These are phyloP conservation scores for Agraylea sexmaculata DNA, from an alignment of 1,140 invertebrate genomes.

Conservation along the genomic window DNA sequence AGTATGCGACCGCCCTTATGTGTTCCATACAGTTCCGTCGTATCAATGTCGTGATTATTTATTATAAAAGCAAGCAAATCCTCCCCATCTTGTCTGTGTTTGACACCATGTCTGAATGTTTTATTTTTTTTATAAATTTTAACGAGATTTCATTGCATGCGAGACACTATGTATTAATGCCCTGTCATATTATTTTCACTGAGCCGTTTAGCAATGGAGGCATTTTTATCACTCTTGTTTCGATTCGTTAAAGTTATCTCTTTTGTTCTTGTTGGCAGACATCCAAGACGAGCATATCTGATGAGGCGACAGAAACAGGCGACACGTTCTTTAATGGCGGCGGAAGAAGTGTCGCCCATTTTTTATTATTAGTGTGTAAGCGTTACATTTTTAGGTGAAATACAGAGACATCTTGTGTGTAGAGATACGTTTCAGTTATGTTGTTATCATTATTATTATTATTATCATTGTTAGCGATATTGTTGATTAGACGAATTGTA, in stretches of 20 bases:
- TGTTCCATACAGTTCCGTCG: no score
- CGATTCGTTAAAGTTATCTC: conserved; percentile 18
- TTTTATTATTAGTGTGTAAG: not conserved
- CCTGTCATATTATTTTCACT: conserved; percentile 20
- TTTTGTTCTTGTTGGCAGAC: conserved; percentile 48
- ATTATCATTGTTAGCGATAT: not conserved
- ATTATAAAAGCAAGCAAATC: no score
- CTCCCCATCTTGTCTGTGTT: not conserved
- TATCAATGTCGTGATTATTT: no score
- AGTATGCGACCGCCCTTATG: no score
- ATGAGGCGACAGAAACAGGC: conserved; percentile 15
- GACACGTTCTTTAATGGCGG: not conserved
- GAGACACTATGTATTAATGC: not conserved
- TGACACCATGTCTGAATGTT: conserved; percentile 16
- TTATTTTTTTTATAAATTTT: conserved; percentile 1
- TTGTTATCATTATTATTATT: not conserved
- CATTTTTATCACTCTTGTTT: conserved; percentile 12
- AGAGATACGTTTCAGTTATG: not conserved
- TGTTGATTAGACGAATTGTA: not conserved
- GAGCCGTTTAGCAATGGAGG: conserved; percentile 9
- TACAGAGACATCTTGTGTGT: conserved; percentile 2
- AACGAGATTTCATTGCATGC: not conserved
- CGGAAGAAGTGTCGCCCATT: not conserved
- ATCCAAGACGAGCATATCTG: conserved; percentile 49
- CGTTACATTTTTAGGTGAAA: not conserved